phyloP scores from a whole-genome alignment of 1,140 invertebrate genomes.

The Aphidius ervi region DNA sequence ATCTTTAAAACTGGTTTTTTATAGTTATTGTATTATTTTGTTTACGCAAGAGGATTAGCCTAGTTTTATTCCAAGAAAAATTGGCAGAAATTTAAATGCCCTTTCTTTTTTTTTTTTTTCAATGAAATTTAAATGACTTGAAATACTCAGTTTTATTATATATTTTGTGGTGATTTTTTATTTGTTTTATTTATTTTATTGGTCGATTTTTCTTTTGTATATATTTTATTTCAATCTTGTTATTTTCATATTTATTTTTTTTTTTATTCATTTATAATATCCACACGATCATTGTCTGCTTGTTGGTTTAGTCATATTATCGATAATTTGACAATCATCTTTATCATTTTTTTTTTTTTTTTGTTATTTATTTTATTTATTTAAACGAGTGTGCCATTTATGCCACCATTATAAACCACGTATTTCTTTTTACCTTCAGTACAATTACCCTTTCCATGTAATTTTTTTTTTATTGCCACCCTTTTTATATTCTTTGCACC shows the following conservation, averaged over 20 bases:
- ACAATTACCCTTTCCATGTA: neutral
- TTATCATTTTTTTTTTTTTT: neutral
- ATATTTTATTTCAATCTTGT: neutral
- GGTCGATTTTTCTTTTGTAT: neutral
- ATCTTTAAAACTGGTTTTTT: too few species aligned
- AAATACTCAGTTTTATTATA: neutral
- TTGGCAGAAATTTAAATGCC: too few species aligned
- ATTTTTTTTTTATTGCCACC: neutral
- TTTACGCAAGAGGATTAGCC: too few species aligned
- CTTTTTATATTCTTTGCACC: neutral
- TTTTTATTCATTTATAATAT: constrained; percentile 9
- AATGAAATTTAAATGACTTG: too few species aligned
- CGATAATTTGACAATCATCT: constrained; percentile 33
- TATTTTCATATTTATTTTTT: constrained; percentile 1
- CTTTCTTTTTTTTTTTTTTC: too few species aligned
- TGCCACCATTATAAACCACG: constrained; percentile 20
- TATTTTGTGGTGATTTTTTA: neutral
- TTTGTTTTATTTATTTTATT: constrained; percentile 1
- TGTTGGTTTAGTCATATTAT: constrained; percentile 36
- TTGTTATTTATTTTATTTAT: neutral
- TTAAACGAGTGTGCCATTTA: constrained; percentile 20
- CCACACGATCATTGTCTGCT: constrained; percentile 7
- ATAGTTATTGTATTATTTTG: too few species aligned
- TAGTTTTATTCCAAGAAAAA: too few species aligned
- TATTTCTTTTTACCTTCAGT: constrained; percentile 9